These are phyloP conservation scores for Chiloscyllium plagiosum DNA, from an alignment of 2,113 vertebrate species.

Conservation along the genomic window DNA sequence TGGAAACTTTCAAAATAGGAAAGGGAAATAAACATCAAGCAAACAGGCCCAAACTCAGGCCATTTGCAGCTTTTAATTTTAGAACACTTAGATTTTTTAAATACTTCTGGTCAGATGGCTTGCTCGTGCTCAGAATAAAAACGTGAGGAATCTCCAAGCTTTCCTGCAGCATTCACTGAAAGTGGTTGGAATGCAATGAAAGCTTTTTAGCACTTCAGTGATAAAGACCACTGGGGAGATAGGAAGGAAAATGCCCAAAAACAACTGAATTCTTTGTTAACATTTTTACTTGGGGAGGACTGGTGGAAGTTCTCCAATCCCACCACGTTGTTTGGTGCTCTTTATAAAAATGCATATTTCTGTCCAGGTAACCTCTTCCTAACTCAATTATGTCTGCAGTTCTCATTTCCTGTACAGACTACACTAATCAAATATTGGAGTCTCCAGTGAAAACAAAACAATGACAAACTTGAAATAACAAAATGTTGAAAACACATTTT, in stretches of 20 bases:
- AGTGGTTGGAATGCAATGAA: not conserved
- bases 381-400: not conserved
- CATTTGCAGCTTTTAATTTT: slow-evolving; percentile 27
- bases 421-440: not conserved
- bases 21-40: slow-evolving; percentile 17
- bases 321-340: not conserved
- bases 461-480: not conserved
- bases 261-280: not conserved
- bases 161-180: not conserved
- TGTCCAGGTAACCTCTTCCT: no score
- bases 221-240: not conserved
- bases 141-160: not conserved
- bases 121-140: not conserved
- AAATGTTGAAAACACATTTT: not conserved
- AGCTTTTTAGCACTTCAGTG: not conserved
- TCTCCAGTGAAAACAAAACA: not conserved
- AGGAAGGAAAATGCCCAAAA: not conserved
- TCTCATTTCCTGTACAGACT: not conserved
- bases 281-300: not conserved
- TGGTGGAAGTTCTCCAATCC: not conserved
- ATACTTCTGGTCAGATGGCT: slow-evolving; percentile 30
- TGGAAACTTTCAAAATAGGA: slow-evolving; percentile 3
- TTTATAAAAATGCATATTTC: not conserved
- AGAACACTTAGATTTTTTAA: slow-evolving; percentile 23
- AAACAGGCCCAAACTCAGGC: not conserved